These are phyloP conservation scores for Macropus fuliginosus DNA, from an alignment of 2,797 vertebrate species.

Conservation along the genomic window DNA sequence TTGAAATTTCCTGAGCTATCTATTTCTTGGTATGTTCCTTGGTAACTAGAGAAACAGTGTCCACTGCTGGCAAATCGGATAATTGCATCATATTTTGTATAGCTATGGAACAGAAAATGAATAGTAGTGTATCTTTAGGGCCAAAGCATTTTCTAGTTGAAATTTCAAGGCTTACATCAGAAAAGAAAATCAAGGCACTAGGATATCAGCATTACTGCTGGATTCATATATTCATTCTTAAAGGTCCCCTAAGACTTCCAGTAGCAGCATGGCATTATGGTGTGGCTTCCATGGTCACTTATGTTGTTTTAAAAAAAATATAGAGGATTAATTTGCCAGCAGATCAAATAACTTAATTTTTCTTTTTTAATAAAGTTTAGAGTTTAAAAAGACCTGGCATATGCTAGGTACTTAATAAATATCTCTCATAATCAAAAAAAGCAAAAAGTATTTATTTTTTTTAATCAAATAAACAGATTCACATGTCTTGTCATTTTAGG, in stretches of 20 bases:
- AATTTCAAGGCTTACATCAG: slow-evolving; percentile 2
- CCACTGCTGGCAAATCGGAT: slow-evolving; percentile 87
- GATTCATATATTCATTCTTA: background rate
- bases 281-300: background rate
- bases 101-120: background rate
- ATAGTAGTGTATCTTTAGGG: background rate
- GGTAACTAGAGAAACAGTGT: slow-evolving; percentile 88
- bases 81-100: slow-evolving; percentile 81
- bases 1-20: slow-evolving; percentile 16
- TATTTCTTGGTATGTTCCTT: slow-evolving; percentile 52
- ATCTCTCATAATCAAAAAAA: background rate
- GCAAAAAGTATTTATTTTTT: background rate
- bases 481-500: background rate
- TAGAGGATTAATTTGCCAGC: slow-evolving; percentile 1
- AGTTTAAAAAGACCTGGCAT: background rate
- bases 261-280: background rate
- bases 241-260: background rate
- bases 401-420: background rate
- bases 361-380: background rate
- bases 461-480: slow-evolving; percentile 25
- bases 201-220: background rate
- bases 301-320: background rate
- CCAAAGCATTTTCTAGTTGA: background rate
- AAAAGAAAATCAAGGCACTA: slow-evolving; percentile 7
- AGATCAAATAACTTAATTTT: slow-evolving; percentile 18